Evolutionary conservation across 2,888 invertebrate species (phyloP).

Genomic region (Acanthoscelides obtectus): DNA sequence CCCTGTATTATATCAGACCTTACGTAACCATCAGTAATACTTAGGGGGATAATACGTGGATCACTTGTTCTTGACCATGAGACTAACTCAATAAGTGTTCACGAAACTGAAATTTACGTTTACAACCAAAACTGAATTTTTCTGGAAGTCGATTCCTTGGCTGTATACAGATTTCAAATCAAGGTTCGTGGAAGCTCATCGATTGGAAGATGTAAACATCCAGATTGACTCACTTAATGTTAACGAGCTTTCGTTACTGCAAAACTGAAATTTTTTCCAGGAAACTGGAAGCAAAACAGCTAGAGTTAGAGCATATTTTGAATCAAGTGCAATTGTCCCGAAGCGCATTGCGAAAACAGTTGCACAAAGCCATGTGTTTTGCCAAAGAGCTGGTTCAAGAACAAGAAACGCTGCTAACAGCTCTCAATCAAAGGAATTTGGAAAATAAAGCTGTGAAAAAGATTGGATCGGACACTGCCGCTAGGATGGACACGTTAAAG

Average conservation of each 20-base stretch:
- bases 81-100: too few relatives aligned
- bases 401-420: slow-evolving; percentile 49
- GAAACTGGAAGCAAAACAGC: slow-evolving; percentile 46
- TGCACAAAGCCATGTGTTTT: slow-evolving; percentile 52
- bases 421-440: slow-evolving; percentile 41
- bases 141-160: too few relatives aligned
- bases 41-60: too few relatives aligned
- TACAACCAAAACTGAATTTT: too few relatives aligned
- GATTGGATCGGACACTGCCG: slow-evolving; percentile 50
- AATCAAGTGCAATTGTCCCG: slow-evolving; percentile 50
- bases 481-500: slow-evolving; percentile 50
- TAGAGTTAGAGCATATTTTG: slow-evolving; percentile 47
- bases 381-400: slow-evolving; percentile 52
- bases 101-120: too few relatives aligned
- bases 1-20: too few relatives aligned
- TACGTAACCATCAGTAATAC: too few relatives aligned
- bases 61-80: too few relatives aligned
- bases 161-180: too few relatives aligned
- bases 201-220: too few relatives aligned
- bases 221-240: not conserved
- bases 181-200: too few relatives aligned
- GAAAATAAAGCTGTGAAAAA: slow-evolving; percentile 45
- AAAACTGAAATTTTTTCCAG: slow-evolving; percentile 35
- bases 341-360: slow-evolving; percentile 51
- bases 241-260: not conserved